A percentile compares a stretch with the other conserved stretches of the same genome.
phyloP scores from a whole-genome alignment of 2,888 invertebrate genomes.

The Lacanobia oleracea region DNA sequence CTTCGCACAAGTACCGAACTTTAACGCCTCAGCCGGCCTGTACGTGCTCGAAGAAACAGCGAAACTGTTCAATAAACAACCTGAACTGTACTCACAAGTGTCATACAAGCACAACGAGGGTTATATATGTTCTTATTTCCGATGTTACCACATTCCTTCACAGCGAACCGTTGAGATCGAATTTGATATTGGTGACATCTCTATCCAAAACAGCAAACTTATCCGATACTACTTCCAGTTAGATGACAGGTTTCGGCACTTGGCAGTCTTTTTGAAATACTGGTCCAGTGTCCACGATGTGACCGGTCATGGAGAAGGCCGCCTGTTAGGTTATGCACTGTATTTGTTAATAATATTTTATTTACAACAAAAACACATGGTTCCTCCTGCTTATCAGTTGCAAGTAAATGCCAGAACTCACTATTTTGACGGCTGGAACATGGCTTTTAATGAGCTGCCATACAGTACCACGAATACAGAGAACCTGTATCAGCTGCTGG shows the following conservation, averaged over 20 bases:
- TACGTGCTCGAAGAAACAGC: slow-evolving; percentile 34
- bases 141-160: slow-evolving; percentile 34
- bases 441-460: slow-evolving; percentile 25
- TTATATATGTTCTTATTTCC: neutral
- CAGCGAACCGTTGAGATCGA: slow-evolving; percentile 14
- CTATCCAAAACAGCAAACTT: slow-evolving; percentile 20
- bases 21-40: slow-evolving; percentile 2
- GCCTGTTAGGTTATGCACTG: slow-evolving; percentile 9
- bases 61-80: slow-evolving; percentile 40
- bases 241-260: slow-evolving; percentile 43
- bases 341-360: slow-evolving; percentile 62
- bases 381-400: slow-evolving; percentile 12
- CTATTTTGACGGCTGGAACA: slow-evolving; percentile 1
- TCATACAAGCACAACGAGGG: neutral
- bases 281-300: slow-evolving; percentile 45
- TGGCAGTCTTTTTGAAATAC: slow-evolving; percentile 57
- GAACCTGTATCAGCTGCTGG: slow-evolving; percentile 51
- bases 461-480: slow-evolving; percentile 12
- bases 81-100: slow-evolving; percentile 38
- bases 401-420: slow-evolving; percentile 8
- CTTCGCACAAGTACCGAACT: slow-evolving; percentile 44
- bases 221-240: slow-evolving; percentile 52
- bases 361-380: slow-evolving; percentile 59
- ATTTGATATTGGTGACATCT: slow-evolving; percentile 1
- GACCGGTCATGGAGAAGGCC: neutral